A percentile compares a stretch with the other conserved stretches of the same genome.
Conservation (phyloP, 2,888 invertebrate species). For the Oeneis ivallda region DNA sequence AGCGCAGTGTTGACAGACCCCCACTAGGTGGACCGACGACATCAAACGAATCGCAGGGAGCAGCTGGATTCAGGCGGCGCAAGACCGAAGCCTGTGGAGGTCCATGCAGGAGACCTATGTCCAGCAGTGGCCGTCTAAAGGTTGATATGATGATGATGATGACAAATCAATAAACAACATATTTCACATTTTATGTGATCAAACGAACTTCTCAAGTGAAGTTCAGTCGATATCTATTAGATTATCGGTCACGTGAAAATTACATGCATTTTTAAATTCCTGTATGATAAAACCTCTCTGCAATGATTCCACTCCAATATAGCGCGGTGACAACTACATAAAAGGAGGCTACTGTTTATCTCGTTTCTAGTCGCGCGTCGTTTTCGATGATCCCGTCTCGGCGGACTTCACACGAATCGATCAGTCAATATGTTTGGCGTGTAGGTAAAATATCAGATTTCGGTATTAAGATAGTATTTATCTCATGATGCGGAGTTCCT, state of each 20-base stretch:
- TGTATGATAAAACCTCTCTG: background rate
- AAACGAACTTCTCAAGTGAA: too few species aligned
- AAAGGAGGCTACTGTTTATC: slow-evolving; percentile 9
- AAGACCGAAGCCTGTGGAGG: too few species aligned
- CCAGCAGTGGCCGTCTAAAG: too few species aligned
- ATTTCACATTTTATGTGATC: too few species aligned
- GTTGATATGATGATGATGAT: too few species aligned
- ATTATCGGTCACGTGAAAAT: background rate
- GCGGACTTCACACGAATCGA: slow-evolving; percentile 6
- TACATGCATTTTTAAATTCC: background rate
- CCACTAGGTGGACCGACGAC: too few species aligned
- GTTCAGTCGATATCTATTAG: too few species aligned
- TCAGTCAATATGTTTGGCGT: slow-evolving; percentile 9
- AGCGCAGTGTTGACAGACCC: too few species aligned
- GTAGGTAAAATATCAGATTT: slow-evolving; percentile 5
- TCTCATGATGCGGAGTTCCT: background rate
- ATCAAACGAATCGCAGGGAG: too few species aligned
- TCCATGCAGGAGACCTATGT: too few species aligned
- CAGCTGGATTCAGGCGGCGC: too few species aligned
- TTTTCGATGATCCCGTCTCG: background rate
- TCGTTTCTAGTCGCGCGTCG: background rate
- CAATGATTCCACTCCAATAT: background rate
- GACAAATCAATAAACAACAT: too few species aligned
- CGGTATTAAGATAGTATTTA: background rate
- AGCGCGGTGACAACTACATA: background rate